Evolutionary conservation across 2,113 vertebrate species (phyloP), one percentile per base, ranked within the genome.

Genomic region (Heloderma charlesbogerti): DNA sequence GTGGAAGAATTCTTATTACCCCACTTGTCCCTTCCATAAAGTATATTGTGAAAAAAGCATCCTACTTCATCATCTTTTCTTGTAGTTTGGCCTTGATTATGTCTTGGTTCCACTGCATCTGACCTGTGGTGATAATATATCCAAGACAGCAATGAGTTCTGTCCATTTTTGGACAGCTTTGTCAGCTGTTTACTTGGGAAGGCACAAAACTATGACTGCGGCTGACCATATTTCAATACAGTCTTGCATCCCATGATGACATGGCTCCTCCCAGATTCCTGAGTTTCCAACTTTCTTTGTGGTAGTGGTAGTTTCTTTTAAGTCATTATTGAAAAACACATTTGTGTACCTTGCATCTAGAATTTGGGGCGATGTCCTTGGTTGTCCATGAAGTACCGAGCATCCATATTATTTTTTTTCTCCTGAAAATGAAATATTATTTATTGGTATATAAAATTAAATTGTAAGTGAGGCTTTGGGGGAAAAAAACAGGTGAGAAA

Each of bases 91-190:
- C 78, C 16, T 89, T 99, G 98, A 99, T 95, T 98, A 98, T 43
- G 98, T 99, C 90, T 97, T 97, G 0, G 97, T 99, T 95, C 90
- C 93, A 27, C 89, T 99, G 87, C 94, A 84, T 84, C 95, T 99
- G 74, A 97, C 96, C 2, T 97, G 97, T 91, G 95, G 91, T 85
- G 95, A 95, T 0, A 94, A 80, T 0, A 96, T 98, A 94, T 97
- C 98, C 95, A 40, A 57, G 27, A 3, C 22, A 25, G 25, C 3
- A 57, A 34, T 57, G 10, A 79, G 12, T 40, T 82, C 37, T 88
- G 34, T 27, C 77, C 31, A 40, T 31, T 13, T 81, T 81, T 71
- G 63, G 8, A 51, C n/a, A n/a, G n/a, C 66, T 81, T 82, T 83
- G 29, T 88, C 31, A 80, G 1, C 9, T 88, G 34, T n/a, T 27